Evolutionary conservation across 2,113 vertebrate genomes (phyloP), one percentile per base, ranked within the genome.

Genomic region (Merops nubicus): DNA sequence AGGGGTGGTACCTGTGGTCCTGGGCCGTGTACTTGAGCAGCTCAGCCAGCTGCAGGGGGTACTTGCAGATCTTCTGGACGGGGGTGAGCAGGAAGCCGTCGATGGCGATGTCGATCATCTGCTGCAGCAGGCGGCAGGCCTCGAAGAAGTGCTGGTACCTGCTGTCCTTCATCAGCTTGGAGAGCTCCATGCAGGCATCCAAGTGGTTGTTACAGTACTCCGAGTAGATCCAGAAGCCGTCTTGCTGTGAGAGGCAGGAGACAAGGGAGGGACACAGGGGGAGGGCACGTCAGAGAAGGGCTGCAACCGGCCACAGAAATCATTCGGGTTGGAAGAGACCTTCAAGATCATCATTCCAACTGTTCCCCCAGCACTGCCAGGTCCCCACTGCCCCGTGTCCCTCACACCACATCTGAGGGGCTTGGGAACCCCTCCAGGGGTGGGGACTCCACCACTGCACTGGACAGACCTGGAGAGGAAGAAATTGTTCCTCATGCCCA

Each of bases 1-100:
- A n/a, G n/a, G n/a, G 2, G 17, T 9, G 11, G 16, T 98, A 99
- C 99, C 99, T 99, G 98, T 99, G 99, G 68, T 99, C 99, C 98
- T 99, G 99, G 47, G 99, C 99, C 0, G 99, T 99, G 98, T 99
- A 99, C 97, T 99, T 99, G 47, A 99, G 99, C 43, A 99, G 98
- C 97, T 99, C 99, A 9, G 99, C 99, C 75, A 99, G 97, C 98
- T 99, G 99, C 91, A 99, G 98, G 8, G 99, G 99, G 96, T 99
- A 99, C 96, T 99, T 99, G 99, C 99, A 99, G 98, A 99, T 99
- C 98, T 99, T 99, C 98, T 99, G 99, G 93, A 99, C 99, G 2
- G 99, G 99, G 2, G 99, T 99, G 94, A 99, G 98, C 94, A 99
- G 98, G 98, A 99, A 99, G 81, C 99, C 99, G 7, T 99, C 99